A percentile compares a stretch with the other conserved stretches of the same genome.
phyloP scores from a whole-genome alignment of 2,797 vertebrate species.

The Vireo griseus region DNA sequence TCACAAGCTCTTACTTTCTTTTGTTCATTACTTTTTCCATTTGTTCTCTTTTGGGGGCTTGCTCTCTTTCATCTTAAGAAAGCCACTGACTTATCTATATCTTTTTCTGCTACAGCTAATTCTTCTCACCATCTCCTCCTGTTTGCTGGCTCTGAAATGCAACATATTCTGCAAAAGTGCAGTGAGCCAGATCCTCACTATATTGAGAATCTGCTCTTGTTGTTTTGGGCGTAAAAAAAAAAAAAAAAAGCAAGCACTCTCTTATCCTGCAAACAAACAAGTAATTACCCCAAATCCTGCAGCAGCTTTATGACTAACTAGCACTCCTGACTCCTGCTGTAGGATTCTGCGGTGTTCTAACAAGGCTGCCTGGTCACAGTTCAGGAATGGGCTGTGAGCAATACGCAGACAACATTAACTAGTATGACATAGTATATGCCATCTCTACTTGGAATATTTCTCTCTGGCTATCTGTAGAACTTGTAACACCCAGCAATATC shows the following conservation, averaged over 20 bases:
- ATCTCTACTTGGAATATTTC: slow-evolving; percentile 45
- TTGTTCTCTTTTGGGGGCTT: slow-evolving; percentile 32
- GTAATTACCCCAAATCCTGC: slow-evolving; percentile 35
- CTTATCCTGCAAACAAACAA: slow-evolving; percentile 27
- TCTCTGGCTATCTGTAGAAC: slow-evolving; percentile 47
- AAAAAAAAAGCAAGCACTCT: not conserved
- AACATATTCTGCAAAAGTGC: not conserved
- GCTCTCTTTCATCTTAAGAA: slow-evolving; percentile 30
- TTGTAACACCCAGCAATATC: slow-evolving; percentile 45
- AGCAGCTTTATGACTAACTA: slow-evolving; percentile 12
- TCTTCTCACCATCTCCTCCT: not conserved
- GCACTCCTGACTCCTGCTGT: not conserved
- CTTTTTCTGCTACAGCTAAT: slow-evolving; percentile 34
- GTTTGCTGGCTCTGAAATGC: not conserved
- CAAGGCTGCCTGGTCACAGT: not conserved
- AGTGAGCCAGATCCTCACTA: not conserved
- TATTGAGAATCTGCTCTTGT: not conserved
- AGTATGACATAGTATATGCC: not conserved
- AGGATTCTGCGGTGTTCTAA: not conserved
- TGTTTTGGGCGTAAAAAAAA: not conserved
- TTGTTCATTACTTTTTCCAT: slow-evolving; percentile 53
- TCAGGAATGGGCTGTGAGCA: not conserved
- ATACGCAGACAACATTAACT: slow-evolving; percentile 30
- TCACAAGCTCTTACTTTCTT: slow-evolving; percentile 69
- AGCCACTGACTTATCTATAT: slow-evolving; percentile 33